phyloP scores from a whole-genome alignment of 2,888 invertebrate genomes.

The Lamellibrachia satsuma region DNA sequence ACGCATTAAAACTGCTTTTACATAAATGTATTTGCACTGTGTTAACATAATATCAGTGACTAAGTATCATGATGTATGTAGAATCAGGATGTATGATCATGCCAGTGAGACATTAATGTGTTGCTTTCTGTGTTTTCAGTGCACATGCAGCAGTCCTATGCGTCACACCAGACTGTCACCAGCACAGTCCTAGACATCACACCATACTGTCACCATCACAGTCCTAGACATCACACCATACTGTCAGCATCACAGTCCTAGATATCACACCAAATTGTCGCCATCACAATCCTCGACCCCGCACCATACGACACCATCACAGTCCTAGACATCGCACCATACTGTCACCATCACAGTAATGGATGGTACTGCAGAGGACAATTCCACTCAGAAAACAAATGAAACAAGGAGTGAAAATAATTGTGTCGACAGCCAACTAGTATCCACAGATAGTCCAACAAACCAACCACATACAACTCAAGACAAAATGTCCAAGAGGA shows the following conservation, averaged over 20 bases:
- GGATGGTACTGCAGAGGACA: background rate
- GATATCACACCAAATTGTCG: background rate
- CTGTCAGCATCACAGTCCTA: background rate
- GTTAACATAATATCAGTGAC: too few species aligned
- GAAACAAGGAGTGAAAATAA: background rate
- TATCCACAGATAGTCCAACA: background rate
- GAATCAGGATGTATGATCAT: too few species aligned
- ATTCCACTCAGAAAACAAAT: background rate
- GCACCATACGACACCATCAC: too few species aligned
- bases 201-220: too few species aligned
- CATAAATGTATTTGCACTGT: too few species aligned
- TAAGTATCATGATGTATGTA: too few species aligned
- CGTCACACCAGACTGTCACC: background rate
- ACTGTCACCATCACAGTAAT: background rate
- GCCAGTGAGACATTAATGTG: too few species aligned
- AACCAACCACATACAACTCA: background rate
- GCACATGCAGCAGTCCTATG: too few species aligned
- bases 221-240: too few species aligned
- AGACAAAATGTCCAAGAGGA: background rate
- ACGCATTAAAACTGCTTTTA: too few species aligned
- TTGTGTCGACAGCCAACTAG: background rate
- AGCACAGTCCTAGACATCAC: too few species aligned
- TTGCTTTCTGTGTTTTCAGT: too few species aligned
- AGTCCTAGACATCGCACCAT: background rate
- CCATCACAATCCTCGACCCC: background rate